phyloP scores from a whole-genome alignment of 2,797 vertebrate genomes.

The Danionella dracula region DNA sequence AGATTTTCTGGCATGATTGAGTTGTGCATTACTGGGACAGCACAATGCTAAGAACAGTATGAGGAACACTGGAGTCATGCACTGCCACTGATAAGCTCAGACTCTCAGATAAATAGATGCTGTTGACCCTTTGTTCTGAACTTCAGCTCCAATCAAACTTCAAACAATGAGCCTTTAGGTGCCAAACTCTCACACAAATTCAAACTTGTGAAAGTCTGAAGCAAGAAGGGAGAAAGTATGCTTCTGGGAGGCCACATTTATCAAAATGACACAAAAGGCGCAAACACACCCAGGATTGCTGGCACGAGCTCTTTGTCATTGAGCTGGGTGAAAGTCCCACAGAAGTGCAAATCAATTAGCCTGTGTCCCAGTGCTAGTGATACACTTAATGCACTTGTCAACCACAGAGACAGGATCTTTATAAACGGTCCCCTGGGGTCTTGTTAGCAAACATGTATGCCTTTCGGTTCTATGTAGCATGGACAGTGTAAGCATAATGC shows the following conservation, averaged over 20 bases:
- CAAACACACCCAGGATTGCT: not conserved
- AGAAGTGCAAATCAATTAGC: not conserved
- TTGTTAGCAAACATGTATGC: no score
- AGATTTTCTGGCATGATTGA: no score
- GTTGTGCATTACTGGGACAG: not conserved
- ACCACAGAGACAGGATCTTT: not conserved
- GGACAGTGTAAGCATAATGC: no score
- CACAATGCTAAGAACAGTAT: not conserved
- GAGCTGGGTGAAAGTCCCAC: not conserved
- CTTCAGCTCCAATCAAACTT: not conserved
- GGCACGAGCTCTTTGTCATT: not conserved
- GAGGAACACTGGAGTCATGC: not conserved
- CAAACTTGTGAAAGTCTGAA: slow-evolving; percentile 3
- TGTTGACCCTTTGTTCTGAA: slow-evolving; percentile 3
- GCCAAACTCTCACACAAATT: not conserved
- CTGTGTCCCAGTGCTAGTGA: not conserved
- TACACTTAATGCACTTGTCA: not conserved
- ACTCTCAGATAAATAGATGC: not conserved
- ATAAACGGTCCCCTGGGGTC: not conserved
- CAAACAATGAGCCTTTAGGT: not conserved
- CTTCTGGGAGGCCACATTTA: slow-evolving; percentile 15
- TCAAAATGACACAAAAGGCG: slow-evolving; percentile 20
- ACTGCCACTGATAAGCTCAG: not conserved
- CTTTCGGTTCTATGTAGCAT: no score
- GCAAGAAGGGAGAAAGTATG: slow-evolving; percentile 6